phyloP scores from a whole-genome alignment of 2,797 vertebrate genomes.

The Mormyrops boulengeri region DNA sequence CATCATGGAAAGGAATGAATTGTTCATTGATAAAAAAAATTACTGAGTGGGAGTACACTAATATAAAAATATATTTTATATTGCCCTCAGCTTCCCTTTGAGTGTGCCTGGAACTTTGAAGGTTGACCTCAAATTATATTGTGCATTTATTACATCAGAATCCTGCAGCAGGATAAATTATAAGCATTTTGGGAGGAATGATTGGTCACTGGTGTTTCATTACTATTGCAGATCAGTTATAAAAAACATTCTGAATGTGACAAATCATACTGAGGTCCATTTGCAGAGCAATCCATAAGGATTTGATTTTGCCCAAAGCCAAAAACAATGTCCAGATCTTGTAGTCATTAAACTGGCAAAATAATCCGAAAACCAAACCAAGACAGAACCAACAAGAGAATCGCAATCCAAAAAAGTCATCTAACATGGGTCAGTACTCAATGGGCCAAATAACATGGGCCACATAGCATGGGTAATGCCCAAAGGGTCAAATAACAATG shows the following conservation, averaged over 20 bases:
- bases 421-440: background rate
- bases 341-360: background rate
- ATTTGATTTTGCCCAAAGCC: background rate
- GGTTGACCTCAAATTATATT: background rate
- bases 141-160: conserved; percentile 3
- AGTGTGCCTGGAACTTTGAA: conserved; percentile 24
- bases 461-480: too few relatives aligned
- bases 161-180: background rate
- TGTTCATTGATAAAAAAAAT: conserved; percentile 48
- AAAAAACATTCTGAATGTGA: conserved; percentile 8
- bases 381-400: background rate
- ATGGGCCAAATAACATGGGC: too few relatives aligned
- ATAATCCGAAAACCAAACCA: background rate
- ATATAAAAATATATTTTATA: conserved; percentile 46
- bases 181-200: background rate
- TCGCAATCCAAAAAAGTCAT: background rate
- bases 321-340: background rate
- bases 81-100: conserved; percentile 36
- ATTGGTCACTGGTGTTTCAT: conserved; percentile 1
- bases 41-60: conserved; percentile 37
- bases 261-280: background rate
- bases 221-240: background rate
- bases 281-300: background rate
- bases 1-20: conserved; percentile 47
- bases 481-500: too few relatives aligned